Conservation (phyloP, 2,888 invertebrate species). For the Euphydryas editha region DNA sequence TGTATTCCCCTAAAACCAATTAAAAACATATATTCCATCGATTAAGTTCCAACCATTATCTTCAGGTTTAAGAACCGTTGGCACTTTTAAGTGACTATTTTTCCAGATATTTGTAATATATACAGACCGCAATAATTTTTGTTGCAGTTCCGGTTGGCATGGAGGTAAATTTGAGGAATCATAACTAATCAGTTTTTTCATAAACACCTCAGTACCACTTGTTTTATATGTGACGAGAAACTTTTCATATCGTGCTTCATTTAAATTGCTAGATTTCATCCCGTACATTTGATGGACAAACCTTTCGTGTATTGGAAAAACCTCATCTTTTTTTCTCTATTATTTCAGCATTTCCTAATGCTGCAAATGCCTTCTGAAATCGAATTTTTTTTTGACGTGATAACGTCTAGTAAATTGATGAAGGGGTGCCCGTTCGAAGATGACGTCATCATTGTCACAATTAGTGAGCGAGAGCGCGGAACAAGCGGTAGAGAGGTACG, state of each 20-base stretch:
- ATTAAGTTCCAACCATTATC: slow-evolving; percentile 2
- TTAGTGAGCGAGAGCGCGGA: too few relatives aligned
- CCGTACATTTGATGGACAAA: slow-evolving; percentile 24
- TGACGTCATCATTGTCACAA: too few relatives aligned
- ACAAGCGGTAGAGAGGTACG: too few relatives aligned
- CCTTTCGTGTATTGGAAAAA: slow-evolving; percentile 14
- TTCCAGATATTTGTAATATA: slow-evolving; percentile 32
- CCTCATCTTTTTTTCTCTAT: background rate
- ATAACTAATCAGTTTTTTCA: slow-evolving; percentile 7
- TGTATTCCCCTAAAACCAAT: background rate
- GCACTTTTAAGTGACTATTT: slow-evolving; percentile 30
- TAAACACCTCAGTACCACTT: slow-evolving; percentile 6
- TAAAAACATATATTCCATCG: background rate
- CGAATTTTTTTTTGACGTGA: too few relatives aligned
- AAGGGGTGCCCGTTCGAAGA: too few relatives aligned
- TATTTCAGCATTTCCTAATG: slow-evolving; percentile 2
- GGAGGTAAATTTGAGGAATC: slow-evolving; percentile 22
- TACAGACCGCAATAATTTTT: slow-evolving; percentile 33
- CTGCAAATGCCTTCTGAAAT: slow-evolving; percentile 9
- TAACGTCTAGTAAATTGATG: too few relatives aligned
- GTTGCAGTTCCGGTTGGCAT: slow-evolving; percentile 31
- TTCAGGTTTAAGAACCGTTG: slow-evolving; percentile 4
- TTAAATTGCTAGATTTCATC: slow-evolving; percentile 10
- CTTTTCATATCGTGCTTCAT: slow-evolving; percentile 9
- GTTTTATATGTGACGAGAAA: slow-evolving; percentile 11